Evolutionary conservation across 2,888 invertebrate genomes (phyloP).

Genomic region (Tenthredo notha): DNA sequence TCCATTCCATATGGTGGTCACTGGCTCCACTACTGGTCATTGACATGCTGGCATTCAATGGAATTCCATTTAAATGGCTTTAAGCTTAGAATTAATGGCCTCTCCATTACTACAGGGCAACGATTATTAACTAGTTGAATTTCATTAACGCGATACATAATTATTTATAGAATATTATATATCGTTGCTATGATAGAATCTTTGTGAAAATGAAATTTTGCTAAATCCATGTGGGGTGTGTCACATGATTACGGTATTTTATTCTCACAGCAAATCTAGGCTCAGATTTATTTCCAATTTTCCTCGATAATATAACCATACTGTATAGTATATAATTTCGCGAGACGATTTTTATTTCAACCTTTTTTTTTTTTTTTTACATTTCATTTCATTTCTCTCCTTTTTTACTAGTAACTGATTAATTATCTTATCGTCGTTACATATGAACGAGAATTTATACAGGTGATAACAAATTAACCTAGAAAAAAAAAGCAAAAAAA

Average conservation of each 20-base stretch:
- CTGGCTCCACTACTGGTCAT: slow-evolving; percentile 72
- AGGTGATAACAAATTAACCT: slow-evolving; percentile 14
- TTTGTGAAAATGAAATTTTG: not conserved
- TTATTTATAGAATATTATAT: not conserved
- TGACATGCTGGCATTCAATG: slow-evolving; percentile 71
- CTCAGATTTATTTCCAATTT: slow-evolving; percentile 33
- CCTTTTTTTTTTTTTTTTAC: not conserved
- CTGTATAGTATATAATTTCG: not conserved
- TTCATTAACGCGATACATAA: not conserved
- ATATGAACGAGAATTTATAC: not conserved
- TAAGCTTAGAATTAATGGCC: not conserved
- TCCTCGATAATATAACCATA: not conserved
- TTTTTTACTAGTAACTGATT: not conserved
- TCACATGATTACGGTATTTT: slow-evolving; percentile 20
- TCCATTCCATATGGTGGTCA: slow-evolving; percentile 77
- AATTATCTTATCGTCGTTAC: not conserved
- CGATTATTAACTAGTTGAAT: not conserved
- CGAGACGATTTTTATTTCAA: not conserved
- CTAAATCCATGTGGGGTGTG: slow-evolving; percentile 37
- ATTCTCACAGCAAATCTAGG: not conserved
- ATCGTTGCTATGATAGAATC: not conserved
- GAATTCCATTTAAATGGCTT: slow-evolving; percentile 48
- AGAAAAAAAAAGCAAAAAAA: not conserved
- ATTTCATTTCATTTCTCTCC: no score
- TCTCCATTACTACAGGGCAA: not conserved